phyloP scores from a whole-genome alignment of 1,140 invertebrate species.

The Zaprionus nigranus region DNA sequence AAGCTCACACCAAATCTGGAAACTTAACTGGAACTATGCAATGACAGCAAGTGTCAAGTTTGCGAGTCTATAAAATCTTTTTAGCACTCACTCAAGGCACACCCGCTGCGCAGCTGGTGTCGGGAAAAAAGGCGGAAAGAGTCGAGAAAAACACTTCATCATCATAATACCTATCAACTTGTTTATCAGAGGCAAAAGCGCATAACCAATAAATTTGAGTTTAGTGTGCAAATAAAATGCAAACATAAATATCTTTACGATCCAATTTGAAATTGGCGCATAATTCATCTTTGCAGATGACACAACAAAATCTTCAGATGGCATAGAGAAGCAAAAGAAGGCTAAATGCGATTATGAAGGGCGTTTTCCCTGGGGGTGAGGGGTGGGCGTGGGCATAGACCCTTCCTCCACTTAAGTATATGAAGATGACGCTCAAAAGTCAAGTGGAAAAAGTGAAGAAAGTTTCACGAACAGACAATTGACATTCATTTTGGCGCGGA shows the following conservation, averaged over 20 bases:
- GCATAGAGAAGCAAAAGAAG: background rate
- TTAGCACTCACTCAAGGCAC: background rate
- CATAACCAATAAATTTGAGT: constrained; percentile 39
- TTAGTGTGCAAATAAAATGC: constrained; percentile 50
- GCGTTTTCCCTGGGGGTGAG: background rate
- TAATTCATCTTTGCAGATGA: constrained; percentile 45
- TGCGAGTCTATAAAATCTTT: constrained; percentile 10
- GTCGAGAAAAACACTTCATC: constrained; percentile 28
- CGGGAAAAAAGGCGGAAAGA: background rate
- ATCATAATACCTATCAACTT: constrained; percentile 37
- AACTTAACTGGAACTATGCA: constrained; percentile 2
- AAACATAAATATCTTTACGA: constrained; percentile 48
- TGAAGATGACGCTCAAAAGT: constrained; percentile 29
- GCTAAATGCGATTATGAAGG: constrained; percentile 2
- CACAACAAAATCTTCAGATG: constrained; percentile 32
- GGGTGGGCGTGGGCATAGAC: background rate
- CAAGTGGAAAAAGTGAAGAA: constrained; percentile 28
- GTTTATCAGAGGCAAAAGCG: constrained; percentile 34
- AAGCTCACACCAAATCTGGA: background rate
- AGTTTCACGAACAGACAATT: constrained; percentile 50
- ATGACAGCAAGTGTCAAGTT: background rate
- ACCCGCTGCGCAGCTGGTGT: constrained; percentile 12
- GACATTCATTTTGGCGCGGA: constrained; percentile 42
- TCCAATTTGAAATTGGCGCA: constrained; percentile 41
- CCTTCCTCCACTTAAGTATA: background rate